phyloP scores from a whole-genome alignment of 2,113 vertebrate species.

The Rhabdornis inornatus region DNA sequence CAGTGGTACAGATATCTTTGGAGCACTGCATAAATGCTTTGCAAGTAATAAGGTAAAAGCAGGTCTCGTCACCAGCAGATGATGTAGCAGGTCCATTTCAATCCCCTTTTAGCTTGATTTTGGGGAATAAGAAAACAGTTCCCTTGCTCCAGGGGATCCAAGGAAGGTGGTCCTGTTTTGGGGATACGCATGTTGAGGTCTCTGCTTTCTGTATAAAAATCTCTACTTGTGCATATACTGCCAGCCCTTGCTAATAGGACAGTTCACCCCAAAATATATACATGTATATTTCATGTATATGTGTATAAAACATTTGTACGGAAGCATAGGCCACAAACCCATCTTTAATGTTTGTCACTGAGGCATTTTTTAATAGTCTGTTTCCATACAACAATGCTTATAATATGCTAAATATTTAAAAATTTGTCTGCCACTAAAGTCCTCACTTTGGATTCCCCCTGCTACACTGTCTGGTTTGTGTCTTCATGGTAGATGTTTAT shows the following conservation, averaged over 20 bases:
- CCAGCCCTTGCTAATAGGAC: neutral
- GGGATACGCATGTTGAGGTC: neutral
- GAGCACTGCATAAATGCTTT: neutral
- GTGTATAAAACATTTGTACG: accelerated
- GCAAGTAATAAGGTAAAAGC: neutral
- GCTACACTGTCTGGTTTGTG: accelerated
- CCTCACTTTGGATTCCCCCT: neutral
- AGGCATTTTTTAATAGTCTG: neutral
- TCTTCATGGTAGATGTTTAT: neutral
- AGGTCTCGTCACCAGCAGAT: neutral
- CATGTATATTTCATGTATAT: neutral
- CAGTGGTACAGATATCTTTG: neutral
- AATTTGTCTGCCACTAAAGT: neutral
- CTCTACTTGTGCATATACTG: accelerated
- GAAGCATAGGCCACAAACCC: neutral
- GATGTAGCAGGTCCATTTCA: neutral
- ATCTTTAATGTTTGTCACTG: neutral
- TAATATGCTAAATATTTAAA: neutral
- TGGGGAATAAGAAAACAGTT: neutral
- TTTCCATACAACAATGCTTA: neutral
- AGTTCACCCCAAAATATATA: neutral
- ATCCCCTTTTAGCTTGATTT: neutral
- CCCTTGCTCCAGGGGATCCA: neutral
- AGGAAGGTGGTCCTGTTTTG: neutral
- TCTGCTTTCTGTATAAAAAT: neutral